These are phyloP conservation scores for Anoncus sp. DNA, from an alignment of 2,888 invertebrate species.

Conservation along the genomic window DNA sequence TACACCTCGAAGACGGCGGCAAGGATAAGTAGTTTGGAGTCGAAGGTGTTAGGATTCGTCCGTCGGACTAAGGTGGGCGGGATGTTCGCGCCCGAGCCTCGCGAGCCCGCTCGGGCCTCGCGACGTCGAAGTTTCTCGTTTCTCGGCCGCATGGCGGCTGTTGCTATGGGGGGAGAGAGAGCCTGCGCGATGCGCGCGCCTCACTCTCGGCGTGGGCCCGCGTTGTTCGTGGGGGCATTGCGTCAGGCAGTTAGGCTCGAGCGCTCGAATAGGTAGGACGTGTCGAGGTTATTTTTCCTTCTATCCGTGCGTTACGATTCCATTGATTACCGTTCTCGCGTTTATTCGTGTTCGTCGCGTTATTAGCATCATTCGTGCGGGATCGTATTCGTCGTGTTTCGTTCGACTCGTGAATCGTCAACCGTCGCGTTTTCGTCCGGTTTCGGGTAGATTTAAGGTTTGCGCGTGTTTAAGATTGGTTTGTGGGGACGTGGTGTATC, in stretches of 20 bases:
- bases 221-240: neutral
- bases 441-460: neutral
- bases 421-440: too few relatives aligned
- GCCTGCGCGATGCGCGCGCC: too few relatives aligned
- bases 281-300: neutral
- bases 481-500: neutral
- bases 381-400: too few relatives aligned
- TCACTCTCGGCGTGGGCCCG: neutral
- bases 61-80: too few relatives aligned
- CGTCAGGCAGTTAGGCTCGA: neutral
- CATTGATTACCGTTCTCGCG: too few relatives aligned
- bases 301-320: neutral
- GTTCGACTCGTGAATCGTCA: too few relatives aligned
- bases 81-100: neutral
- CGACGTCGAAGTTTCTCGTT: neutral
- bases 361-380: too few relatives aligned
- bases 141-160: neutral
- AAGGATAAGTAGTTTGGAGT: too few relatives aligned
- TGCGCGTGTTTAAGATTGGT: neutral
- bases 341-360: too few relatives aligned
- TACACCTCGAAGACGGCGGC: too few relatives aligned
- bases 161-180: too few relatives aligned
- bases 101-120: neutral
- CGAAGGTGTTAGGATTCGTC: too few relatives aligned
- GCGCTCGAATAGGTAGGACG: conserved; percentile 6